Evolutionary conservation across 2,888 invertebrate genomes (phyloP), one percentile per base, ranked within the genome.

Genomic region (Harpalus rubripes): DNA sequence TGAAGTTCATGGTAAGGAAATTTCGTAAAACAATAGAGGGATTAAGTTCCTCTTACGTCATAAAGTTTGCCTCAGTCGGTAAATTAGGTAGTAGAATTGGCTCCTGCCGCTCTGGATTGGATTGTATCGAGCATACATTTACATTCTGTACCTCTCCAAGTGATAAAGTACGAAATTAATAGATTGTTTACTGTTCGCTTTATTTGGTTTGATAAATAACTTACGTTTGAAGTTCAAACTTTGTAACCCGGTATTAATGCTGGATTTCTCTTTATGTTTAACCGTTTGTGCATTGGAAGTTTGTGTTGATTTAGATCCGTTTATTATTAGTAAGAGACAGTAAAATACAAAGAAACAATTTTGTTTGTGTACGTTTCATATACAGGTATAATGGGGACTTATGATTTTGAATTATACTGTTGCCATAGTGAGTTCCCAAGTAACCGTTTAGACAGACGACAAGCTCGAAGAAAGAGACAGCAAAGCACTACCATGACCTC

Each of bases 1-100:
- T 63, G 16, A 68, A 59, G 12, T 59, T n/a, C 58, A 80, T 74
- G 39, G 39, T 80, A 80, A 85, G 85, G 80, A 85, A 85, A 80
- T 85, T 85, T 85, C 39, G 58, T 68, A 80, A 85, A 80, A 85
- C 85, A 85, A 85, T 85, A 41, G 72, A 79, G 58, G 85, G 80
- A 85, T 85, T 85, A 68, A 84, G 76, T 84, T 65, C 10, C 32
- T 44, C 84, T 84, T 76, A 83, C 76, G 76, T 83, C 83, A 83
- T 83, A 83, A 83, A 83, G 83, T 83, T 83, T 61, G 83, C 41
- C 76, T 83, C 58, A 74, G 83, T 83, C 76, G 76, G 83, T 83
- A 72, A 83, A 83, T 83, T 83, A 83, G 83, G 41, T 83, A 83
- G 83, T 76, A 59, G 59, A 74, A 72, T 41, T 83, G 83, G 44